Evolutionary conservation across 1,140 invertebrate species (phyloP).

Genomic region (Bemisia tabaci): DNA sequence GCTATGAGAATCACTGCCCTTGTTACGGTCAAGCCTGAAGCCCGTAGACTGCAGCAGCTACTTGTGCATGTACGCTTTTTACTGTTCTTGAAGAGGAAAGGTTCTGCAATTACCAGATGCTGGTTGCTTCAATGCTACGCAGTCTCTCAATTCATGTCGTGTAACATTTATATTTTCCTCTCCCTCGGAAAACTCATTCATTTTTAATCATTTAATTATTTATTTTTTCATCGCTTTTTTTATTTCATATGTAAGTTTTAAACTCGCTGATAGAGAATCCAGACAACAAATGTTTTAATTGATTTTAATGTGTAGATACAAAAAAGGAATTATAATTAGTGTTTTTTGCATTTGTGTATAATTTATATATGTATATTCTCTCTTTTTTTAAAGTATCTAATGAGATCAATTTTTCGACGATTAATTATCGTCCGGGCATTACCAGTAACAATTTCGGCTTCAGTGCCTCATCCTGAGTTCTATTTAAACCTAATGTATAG

Average conservation of each 20-base stretch:
- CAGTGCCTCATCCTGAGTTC: too few relatives aligned
- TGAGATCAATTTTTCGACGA: too few relatives aligned
- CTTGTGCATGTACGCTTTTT: neutral
- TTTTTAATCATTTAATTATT: constrained; percentile 1
- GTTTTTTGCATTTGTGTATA: neutral
- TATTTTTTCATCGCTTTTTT: neutral
- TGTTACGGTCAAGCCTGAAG: neutral
- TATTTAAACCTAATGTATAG: too few relatives aligned
- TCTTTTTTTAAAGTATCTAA: too few relatives aligned
- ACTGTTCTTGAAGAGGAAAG: neutral
- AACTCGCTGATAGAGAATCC: neutral
- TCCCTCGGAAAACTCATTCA: neutral
- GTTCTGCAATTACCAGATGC: too few relatives aligned
- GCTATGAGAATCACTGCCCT: neutral
- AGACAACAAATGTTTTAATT: neutral
- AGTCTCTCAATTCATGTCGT: neutral
- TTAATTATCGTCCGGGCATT: too few relatives aligned
- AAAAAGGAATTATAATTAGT: neutral
- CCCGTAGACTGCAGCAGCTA: neutral
- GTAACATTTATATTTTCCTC: neutral
- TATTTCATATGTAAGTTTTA: neutral
- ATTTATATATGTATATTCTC: neutral
- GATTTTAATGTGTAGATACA: neutral
- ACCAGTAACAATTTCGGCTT: too few relatives aligned
- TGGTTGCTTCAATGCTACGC: too few relatives aligned